Conservation (phyloP, 2,113 vertebrate species). For the Crotalus helleri region DNA sequence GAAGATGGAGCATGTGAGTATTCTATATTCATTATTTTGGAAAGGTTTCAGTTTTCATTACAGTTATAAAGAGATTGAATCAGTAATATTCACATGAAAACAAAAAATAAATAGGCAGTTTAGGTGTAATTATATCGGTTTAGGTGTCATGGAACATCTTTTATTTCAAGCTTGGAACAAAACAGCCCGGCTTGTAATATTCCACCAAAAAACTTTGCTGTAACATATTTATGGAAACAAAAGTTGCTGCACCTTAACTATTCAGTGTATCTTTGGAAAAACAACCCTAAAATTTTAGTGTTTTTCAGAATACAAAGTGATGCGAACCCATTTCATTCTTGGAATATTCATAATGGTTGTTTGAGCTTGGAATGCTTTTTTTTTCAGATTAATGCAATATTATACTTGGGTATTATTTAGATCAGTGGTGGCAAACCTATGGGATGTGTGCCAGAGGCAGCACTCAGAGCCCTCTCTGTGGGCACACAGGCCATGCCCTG, state of each 20-base stretch:
- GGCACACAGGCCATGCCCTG: too few relatives aligned
- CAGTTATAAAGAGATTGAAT: neutral
- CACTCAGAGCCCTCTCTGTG: too few relatives aligned
- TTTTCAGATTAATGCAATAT: neutral
- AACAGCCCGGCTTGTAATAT: neutral
- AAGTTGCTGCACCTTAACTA: neutral
- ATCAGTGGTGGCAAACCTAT: too few relatives aligned
- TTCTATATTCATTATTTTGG: neutral
- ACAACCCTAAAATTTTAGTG: neutral
- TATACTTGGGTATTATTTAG: neutral
- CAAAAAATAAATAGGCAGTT: neutral
- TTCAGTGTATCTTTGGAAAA: neutral
- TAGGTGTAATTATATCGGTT: neutral
- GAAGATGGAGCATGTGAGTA: slow-evolving; percentile 97
- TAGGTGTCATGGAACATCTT: neutral
- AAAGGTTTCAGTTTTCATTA: slow-evolving; percentile 23
- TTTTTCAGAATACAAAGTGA: neutral
- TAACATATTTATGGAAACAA: neutral
- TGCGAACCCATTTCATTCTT: neutral
- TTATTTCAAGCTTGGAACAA: neutral
- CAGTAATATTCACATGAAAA: neutral
- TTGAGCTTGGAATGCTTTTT: neutral
- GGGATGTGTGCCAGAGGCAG: too few relatives aligned
- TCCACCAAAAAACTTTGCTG: neutral
- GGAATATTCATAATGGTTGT: neutral